Evolutionary conservation across 1,140 invertebrate genomes (phyloP).

Genomic region (Micrasema minimum): DNA sequence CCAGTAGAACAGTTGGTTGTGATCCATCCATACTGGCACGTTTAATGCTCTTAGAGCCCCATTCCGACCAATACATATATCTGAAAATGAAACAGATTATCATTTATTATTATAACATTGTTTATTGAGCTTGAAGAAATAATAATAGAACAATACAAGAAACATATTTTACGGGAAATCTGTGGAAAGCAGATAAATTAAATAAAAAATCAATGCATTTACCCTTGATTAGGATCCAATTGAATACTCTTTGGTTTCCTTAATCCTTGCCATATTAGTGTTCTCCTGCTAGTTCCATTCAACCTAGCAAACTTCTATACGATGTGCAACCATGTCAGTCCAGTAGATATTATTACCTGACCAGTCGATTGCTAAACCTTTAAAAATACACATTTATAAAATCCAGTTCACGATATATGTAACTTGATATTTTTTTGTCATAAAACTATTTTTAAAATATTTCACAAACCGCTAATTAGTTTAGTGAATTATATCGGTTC

Average conservation of each 20-base stretch:
- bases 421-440: no score
- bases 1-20: constrained; percentile 71
- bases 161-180: no score
- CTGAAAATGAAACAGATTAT: no score
- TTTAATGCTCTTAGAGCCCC: constrained; percentile 79
- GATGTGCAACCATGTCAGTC: constrained; percentile 88
- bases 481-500: no score
- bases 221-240: constrained; percentile 87
- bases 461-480: no score
- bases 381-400: constrained; percentile 5
- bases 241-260: constrained; percentile 88
- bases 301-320: constrained; percentile 91
- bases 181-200: no score
- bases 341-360: constrained; percentile 95
- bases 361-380: constrained; percentile 93
- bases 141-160: no score
- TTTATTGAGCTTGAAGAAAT: no score
- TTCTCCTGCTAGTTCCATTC: constrained; percentile 83
- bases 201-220: constrained; percentile 55
- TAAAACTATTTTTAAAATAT: no score
- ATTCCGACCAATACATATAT: constrained; percentile 92
- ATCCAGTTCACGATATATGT: no score
- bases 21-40: constrained; percentile 81
- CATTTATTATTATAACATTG: no score
- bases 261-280: constrained; percentile 86